Percentiles rank a stretch among this genome's conserved stretches.
Evolutionary conservation across 2,797 vertebrate genomes (phyloP).

Genomic region (Lagocephalus sceleratus): DNA sequence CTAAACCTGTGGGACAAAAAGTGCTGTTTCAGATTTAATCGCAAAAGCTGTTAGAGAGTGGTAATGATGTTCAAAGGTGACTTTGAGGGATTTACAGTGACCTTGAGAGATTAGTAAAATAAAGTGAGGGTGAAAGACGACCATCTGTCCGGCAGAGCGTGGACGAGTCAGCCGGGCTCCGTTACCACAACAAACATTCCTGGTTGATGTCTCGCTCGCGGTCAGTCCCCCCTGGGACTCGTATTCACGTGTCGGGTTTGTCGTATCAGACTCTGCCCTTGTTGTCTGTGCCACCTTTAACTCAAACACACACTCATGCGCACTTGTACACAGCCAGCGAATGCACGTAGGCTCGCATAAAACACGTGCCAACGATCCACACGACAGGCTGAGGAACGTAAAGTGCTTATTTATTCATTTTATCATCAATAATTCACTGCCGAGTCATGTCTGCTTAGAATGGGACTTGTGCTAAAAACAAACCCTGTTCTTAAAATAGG

Average conservation of each 20-base stretch:
- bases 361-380: slow-evolving; percentile 19
- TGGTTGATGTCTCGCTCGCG: not conserved
- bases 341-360: slow-evolving; percentile 8
- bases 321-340: slow-evolving; percentile 9
- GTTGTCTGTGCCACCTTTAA: slow-evolving; percentile 13
- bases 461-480: slow-evolving; percentile 37
- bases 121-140: not conserved
- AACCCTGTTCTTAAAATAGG: slow-evolving; percentile 39
- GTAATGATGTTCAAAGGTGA: slow-evolving; percentile 1
- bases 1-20: not conserved
- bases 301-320: slow-evolving; percentile 8
- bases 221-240: slow-evolving; percentile 8
- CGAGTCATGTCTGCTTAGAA: slow-evolving; percentile 27
- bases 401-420: not conserved
- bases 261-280: slow-evolving; percentile 34
- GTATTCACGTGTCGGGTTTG: slow-evolving; percentile 4
- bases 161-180: slow-evolving; percentile 25
- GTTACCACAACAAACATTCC: slow-evolving; percentile 63
- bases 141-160: slow-evolving; percentile 7
- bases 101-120: slow-evolving; percentile 5
- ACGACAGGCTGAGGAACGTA: not conserved
- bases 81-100: slow-evolving; percentile 8
- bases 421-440: slow-evolving; percentile 53
- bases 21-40: not conserved
- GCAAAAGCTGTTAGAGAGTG: not conserved